Percentiles rank a stretch among this genome's conserved stretches.
phyloP scores from a whole-genome alignment of 2,113 vertebrate genomes.

The Forbesichthys agassizii region DNA sequence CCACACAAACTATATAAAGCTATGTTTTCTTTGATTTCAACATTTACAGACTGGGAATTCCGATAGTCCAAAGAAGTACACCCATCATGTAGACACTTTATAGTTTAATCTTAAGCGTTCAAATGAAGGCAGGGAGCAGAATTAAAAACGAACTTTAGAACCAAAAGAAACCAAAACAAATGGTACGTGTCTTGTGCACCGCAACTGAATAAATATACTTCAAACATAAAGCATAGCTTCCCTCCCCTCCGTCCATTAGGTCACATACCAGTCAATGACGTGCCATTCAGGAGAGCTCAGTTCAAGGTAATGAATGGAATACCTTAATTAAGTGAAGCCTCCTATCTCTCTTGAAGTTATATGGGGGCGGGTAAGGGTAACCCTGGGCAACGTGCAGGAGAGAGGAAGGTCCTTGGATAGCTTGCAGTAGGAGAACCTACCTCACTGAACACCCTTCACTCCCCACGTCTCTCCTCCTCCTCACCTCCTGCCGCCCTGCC shows the following conservation, averaged over 20 bases:
- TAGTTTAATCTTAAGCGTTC: neutral
- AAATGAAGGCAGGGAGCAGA: neutral
- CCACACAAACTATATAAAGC: neutral
- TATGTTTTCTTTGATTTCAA: too few relatives aligned
- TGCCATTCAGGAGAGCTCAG: too few relatives aligned
- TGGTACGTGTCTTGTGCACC: neutral
- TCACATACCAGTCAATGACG: neutral
- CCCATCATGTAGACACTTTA: neutral
- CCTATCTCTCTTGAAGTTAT: neutral
- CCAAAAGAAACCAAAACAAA: neutral
- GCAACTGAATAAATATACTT: conserved; percentile 13
- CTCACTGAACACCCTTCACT: too few relatives aligned
- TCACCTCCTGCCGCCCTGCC: conserved; percentile 80
- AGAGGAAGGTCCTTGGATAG: too few relatives aligned
- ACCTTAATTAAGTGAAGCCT: neutral
- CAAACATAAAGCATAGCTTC: neutral
- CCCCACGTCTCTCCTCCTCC: conserved; percentile 63
- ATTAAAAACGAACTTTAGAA: neutral
- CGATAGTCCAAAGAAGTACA: neutral
- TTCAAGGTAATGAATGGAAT: too few relatives aligned
- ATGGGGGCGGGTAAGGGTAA: too few relatives aligned
- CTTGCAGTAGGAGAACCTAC: neutral
- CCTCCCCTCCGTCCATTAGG: too few relatives aligned
- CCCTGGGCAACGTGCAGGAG: too few relatives aligned
- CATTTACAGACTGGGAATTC: neutral